Base-by-base conservation (phyloP, 2,797 vertebrate species). In the Sebastes nivosus region DNA sequence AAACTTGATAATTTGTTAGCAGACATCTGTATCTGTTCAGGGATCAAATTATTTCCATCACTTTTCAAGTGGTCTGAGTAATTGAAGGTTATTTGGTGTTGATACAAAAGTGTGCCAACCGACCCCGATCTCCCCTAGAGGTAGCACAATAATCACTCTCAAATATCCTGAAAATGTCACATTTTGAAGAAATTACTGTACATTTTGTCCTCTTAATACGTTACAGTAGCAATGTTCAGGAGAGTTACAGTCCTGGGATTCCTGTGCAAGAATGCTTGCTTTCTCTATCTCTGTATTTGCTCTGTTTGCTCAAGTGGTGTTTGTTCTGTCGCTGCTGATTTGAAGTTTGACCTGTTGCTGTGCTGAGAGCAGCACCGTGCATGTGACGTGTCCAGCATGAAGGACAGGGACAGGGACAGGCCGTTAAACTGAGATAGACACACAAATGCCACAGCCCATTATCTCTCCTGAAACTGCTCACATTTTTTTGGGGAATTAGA, bases 301-400 rank as follows among this genome's bases (percentile, higher is more conserved):
- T 76, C 68, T 86, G 75, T 93, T 93, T 91, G 90, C 83, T 85
- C 80, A 27, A 42, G 80, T 65, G 69, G 25, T 94, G 90, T 94
- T 94, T 94, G 89, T 64, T 91, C 87, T 91, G 86, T 12, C 52
- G 72, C 85, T 77, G 81, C 34, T 55, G 76, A 77, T 77, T 50
- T 93, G 94, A 94, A 95, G 92, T 96, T 95, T 95, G 94, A 95
- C 93, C 95, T 83, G 85, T 82, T 70, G 82, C 90, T 85, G 66
- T 38, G 89, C 64, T 76, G 80, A 88, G 80, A 83, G 83, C 77
- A 42, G 71, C 3, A 2, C 22, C 18, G 18, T 24, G 50, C 71
- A 61, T 67, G 86, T 54, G 79, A 83, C 59, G 30, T 32, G 67
- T 82, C 50, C 65, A 5, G 38, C 57, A 5, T 9, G 83, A 76